A percentile compares a stretch with the other conserved stretches of the same genome.
These are phyloP conservation scores for Ormyrus labotus DNA, from an alignment of 2,888 invertebrate species.

Conservation along the genomic window DNA sequence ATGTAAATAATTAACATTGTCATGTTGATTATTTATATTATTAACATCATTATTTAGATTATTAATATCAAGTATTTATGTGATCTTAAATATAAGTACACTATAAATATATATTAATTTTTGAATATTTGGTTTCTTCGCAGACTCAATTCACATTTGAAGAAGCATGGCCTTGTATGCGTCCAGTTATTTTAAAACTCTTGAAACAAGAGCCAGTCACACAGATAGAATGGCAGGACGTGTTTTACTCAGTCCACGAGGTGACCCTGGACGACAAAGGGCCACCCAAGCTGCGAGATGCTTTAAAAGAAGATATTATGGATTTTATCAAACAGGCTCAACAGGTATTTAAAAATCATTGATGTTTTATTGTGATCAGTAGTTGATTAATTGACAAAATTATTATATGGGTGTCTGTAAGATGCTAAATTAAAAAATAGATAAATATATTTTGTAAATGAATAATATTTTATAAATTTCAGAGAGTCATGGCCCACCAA, in stretches of 20 bases:
- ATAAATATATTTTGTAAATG: constrained; percentile 8
- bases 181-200: constrained; percentile 94
- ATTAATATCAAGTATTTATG: no score
- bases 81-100: no score
- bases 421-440: no score
- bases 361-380: background rate
- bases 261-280: constrained; percentile 97
- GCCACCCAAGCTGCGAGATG: constrained; percentile 90
- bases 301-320: constrained; percentile 93
- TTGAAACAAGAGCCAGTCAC: constrained; percentile 95
- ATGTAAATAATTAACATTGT: no score
- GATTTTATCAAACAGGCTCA: constrained; percentile 96
- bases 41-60: no score
- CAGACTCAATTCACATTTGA: constrained; percentile 92
- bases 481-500: constrained; percentile 90
- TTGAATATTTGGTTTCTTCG: constrained; percentile 53
- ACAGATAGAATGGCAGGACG: constrained; percentile 97
- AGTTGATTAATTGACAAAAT: background rate
- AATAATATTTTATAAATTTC: constrained; percentile 53
- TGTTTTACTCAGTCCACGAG: constrained; percentile 96
- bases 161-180: constrained; percentile 97
- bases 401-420: no score
- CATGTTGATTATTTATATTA: no score
- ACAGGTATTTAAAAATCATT: constrained; percentile 75
- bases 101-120: no score